Evolutionary conservation across 1,140 invertebrate genomes (phyloP), one percentile per base, ranked within the genome.

Genomic region (Xylocopa sonorina): DNA sequence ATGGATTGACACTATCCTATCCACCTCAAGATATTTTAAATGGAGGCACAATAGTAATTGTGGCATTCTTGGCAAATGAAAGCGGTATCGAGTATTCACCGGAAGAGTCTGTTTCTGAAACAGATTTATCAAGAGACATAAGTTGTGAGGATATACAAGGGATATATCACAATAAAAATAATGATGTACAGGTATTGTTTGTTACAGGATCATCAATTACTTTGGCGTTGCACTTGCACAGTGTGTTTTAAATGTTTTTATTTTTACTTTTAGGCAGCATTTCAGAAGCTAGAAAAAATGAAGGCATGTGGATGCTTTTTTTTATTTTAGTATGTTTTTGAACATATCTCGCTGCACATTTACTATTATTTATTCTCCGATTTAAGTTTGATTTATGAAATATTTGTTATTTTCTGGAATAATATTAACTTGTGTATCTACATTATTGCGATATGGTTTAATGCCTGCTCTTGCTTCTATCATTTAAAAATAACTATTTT

Each of bases 21-120:
- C 96, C 96, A 64, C 93, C 95, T 18, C 68, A 88, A 81, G 94
- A 95, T 74, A 92, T 96, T 78, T 85, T 94, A 55, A 82, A 79
- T 29, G 90, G 94, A 73, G 95, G 95, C 38, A 94, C 95, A 48
- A 93, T 93, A 88, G 93, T 94, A 71, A 95, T 97, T 38, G 94
- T 97, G 92, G 94, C 94, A 86, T 97, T 94, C 93, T 92, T 97
- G 76, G 92, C 92, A 14, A 88, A 89, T 27, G 90, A 92, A 82
- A 91, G 83, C 29, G 89, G 90, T 34, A 90, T 92, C 50, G 87
- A 92, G 38, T 92, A 91, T 79, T 81, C 75, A 18, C 88, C 90
- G 14, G 87, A 90, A 80, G 78, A 89, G 75, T 81, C 78, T 21
- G 41, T 84, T 75, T 68, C 73, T 6, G 83, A 91, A 43, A 86